Evolutionary conservation across 2,888 invertebrate species (phyloP).

Genomic region (Brachyptera risi): DNA sequence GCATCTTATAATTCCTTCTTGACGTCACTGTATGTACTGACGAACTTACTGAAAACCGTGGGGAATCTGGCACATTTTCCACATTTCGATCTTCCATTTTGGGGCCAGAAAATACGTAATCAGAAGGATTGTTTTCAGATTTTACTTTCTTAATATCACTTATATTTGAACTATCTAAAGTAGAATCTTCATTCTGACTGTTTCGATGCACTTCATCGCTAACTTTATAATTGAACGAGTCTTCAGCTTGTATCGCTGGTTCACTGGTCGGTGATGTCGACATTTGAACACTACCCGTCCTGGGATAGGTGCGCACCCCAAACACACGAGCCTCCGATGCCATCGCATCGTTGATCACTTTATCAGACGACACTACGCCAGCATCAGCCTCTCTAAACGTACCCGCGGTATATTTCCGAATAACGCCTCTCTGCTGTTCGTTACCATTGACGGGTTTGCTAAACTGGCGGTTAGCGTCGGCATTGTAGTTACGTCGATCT

Average conservation of each 20-base stretch:
- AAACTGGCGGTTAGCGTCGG: background rate
- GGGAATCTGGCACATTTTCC: background rate
- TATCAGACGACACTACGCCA: background rate
- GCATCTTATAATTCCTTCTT: background rate
- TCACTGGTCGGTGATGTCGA: background rate
- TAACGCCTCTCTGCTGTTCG: background rate
- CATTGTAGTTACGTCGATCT: background rate
- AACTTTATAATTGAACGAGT: too few species aligned
- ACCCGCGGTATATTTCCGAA: too few species aligned
- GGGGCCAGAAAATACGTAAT: background rate
- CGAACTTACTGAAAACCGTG: constrained; percentile 9
- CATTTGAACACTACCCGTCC: background rate
- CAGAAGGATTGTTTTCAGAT: too few species aligned
- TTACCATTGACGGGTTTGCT: background rate
- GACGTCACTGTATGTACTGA: background rate
- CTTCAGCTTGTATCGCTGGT: background rate
- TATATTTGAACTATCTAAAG: background rate
- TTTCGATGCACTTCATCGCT: too few species aligned
- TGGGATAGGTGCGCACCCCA: background rate
- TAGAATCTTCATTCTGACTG: background rate
- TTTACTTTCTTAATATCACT: too few species aligned
- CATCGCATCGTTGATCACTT: background rate
- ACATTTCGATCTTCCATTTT: background rate
- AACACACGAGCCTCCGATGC: background rate
- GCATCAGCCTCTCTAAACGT: too few species aligned